phyloP scores from a whole-genome alignment of 1,140 invertebrate species.

The Drosophila pseudoananassae region DNA sequence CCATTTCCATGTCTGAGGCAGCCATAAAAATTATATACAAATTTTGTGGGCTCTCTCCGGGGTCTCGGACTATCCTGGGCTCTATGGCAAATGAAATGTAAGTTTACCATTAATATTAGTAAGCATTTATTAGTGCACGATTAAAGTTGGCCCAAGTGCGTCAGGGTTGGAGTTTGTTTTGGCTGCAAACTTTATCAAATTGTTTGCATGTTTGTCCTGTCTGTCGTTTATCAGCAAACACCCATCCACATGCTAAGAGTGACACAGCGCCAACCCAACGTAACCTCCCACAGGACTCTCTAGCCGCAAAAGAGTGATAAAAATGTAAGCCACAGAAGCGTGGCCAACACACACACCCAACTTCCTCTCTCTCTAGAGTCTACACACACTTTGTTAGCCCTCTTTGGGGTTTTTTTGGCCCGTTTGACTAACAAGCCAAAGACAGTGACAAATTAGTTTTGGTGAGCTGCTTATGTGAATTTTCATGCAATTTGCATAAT shows the following conservation, averaged over 20 bases:
- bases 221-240: conserved; percentile 67
- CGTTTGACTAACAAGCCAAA: conserved; percentile 79
- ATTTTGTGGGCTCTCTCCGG: neutral
- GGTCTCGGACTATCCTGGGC: neutral
- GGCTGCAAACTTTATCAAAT: conserved; percentile 70
- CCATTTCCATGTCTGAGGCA: conserved; percentile 8
- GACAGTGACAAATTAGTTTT: conserved; percentile 83
- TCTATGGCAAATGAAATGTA: conserved; percentile 32
- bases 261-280: conserved; percentile 1
- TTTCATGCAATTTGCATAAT: conserved; percentile 80
- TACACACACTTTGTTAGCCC: conserved; percentile 10
- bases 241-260: conserved; percentile 10
- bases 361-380: no score
- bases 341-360: conserved; percentile 34
- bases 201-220: conserved; percentile 66
- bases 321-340: conserved; percentile 78
- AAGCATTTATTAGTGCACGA: conserved; percentile 65
- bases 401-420: conserved; percentile 29
- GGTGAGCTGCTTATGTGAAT: conserved; percentile 80
- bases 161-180: conserved; percentile 21
- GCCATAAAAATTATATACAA: conserved; percentile 34
- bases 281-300: conserved; percentile 23
- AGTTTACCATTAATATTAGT: conserved; percentile 64
- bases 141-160: conserved; percentile 45
- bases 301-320: conserved; percentile 67